A percentile compares a stretch with the other conserved stretches of the same genome.
These are phyloP conservation scores for Toxonevra muliebris DNA, from an alignment of 2,888 invertebrate species.

Conservation along the genomic window DNA sequence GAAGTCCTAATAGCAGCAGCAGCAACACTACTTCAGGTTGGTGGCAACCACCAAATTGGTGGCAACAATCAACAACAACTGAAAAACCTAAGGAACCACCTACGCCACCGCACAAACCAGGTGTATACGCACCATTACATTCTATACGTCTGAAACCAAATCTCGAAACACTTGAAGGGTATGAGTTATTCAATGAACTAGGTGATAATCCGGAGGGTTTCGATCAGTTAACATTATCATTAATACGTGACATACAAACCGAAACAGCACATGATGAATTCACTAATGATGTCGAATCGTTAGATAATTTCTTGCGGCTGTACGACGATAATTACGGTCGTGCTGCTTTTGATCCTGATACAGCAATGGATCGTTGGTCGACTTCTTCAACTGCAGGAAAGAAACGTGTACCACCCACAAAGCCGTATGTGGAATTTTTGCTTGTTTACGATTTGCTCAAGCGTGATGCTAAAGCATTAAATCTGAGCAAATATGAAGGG, in stretches of 20 bases:
- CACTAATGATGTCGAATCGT: conserved; percentile 59
- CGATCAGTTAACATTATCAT: conserved; percentile 56
- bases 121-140: conserved; percentile 52
- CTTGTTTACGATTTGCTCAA: conserved; percentile 64
- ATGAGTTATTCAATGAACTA: conserved; percentile 52
- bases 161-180: conserved; percentile 42
- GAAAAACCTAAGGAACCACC: conserved; percentile 46
- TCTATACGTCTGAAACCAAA: conserved; percentile 25
- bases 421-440: conserved; percentile 64
- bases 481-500: conserved; percentile 63
- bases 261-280: conserved; percentile 58
- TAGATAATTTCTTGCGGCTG: conserved; percentile 62
- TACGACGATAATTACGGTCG: conserved; percentile 64
- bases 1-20: conserved; percentile 9
- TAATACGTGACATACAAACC: conserved; percentile 59
- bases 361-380: conserved; percentile 59
- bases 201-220: conserved; percentile 49
- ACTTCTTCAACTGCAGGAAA: conserved; percentile 60
- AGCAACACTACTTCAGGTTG: conserved; percentile 35
- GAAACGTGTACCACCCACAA: conserved; percentile 63
- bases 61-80: conserved; percentile 50
- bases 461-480: conserved; percentile 63
- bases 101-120: conserved; percentile 55
- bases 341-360: conserved; percentile 53
- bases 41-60: conserved; percentile 58